Base-by-base conservation (phyloP, 2,888 invertebrate species). In the Neuroscelio doddi region DNA sequence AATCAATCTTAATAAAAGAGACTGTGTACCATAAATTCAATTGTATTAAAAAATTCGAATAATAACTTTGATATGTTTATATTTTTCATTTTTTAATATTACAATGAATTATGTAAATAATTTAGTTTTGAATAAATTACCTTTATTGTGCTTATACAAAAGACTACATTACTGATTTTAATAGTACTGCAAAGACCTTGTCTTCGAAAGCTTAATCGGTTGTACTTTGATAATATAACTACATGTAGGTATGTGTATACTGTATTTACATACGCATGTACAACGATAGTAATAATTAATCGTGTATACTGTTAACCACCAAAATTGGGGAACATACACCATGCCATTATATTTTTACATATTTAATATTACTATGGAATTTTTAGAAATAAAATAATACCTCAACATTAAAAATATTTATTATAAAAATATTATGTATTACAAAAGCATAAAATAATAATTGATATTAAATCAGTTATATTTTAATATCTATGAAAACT, bases 171-270 rank as follows among this genome's bases (percentile, higher is more conserved):
- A 32, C 27, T 45, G 58, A 50, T 42, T 39, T 49, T 24, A n/a
- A n/a, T n/a, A 16, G 15, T 15, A 24, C 17, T 34, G 36, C 27
- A 58, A 58, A 58, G 30, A 52, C 27, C 41, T 16, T 34, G 30
- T 34, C 51, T 34, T 51, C 52, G 32, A 52, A 59, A 34, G 59
- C 51, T 58, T 58, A 51, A 59, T 52, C 47, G 41, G 45, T 59
- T 46, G 47, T 36, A 24, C 41, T 41, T 46, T 32, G 46, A 51
- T 36, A 15, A 29, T 51, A 41, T 38, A 16, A 38, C 15, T 38
- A 38, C 38, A 16, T n/a, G 32, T 15, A 12, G 10, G 24, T 41
- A 27, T 44, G 45, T 47, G 39, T 47, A 41, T 21, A 16, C 41
- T 27, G 29, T 29, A 26, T 47, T 30, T 26, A 16, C 30, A 10